Evolutionary conservation across 2,797 vertebrate species (phyloP), one percentile per base, ranked within the genome.

Genomic region (Squalus acanthias): DNA sequence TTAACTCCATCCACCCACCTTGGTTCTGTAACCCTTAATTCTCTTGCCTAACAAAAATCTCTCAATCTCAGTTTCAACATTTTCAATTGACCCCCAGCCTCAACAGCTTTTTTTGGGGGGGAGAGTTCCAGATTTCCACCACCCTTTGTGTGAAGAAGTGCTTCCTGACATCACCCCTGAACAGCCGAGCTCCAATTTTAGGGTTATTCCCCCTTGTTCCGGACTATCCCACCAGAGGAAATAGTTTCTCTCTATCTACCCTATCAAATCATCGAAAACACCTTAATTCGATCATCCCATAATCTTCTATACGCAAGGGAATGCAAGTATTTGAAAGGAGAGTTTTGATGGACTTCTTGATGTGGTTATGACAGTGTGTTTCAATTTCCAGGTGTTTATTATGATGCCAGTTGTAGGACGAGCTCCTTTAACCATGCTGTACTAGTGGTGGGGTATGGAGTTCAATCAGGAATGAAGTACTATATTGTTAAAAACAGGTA

Each of bases 401-500:
- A 69, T 1, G 92, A 94, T 69, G 20, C 29, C 20, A 69, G 6
- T 3, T 94, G 92, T 39, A 46, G 9, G 39, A 69, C 17, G 24
- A 94, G 50, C 39, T 0, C 20, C 7, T 94, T 67, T 39, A 94
- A 94, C 67, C 92, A 94, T 10, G 92, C 92, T 50, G 63, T 94
- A 3, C 65, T 94, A 1, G 92, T 94, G 17, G 92, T 94, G 33
- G 92, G 92, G 0, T 94, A 94, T 3, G 92, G 92, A 39, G n/a
- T 69, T 24, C 15, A 46, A 26, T 0, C 8, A 46, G 92, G 92
- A 67, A 39, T 24, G n/a, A 69, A 94, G 20, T 70, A 70, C 92
- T 94, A 69, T 10, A 94, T 67, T 26, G 65, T 94, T 70, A 94
- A 94, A 69, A 94, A 94, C 65, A 94, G 92, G 91, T 93, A 67